Base-by-base conservation (phyloP, 2,888 invertebrate genomes). In the Ornithoptera priamus region DNA sequence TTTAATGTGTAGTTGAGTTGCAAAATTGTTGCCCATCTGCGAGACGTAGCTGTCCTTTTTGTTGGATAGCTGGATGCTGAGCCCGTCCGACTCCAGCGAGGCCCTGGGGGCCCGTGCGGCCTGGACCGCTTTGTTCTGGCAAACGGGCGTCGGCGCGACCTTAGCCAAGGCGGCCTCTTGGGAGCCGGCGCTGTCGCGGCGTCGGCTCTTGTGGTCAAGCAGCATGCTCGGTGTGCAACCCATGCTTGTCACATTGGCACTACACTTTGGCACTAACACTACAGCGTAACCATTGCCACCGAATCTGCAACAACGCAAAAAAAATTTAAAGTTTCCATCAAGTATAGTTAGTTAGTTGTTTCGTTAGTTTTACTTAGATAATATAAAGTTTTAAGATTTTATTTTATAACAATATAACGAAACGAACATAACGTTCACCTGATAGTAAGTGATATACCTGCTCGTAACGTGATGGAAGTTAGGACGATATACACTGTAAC, bases 181-280 rank as follows among this genome's bases (percentile, higher is more conserved):
- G 18, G 93, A 93, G 42, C 92, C 90, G 5, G 85, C 79, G 86
- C 94, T 93, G 86, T 93, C 94, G 73, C 94, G 92, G 59, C 92
- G 88, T 70, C 94, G 93, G 75, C 87, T 91, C 85, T 94, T 93
- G 84, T 94, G 94, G 83, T 94, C 94, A 79, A 94, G 87, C 76
- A 94, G 87, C 88, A 94, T 94, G 82, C 94, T 94, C 77, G 94
- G 94, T 74, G 94, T 94, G 81, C 94, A 94, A 84, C 94, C 94
- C 94, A 94, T 94, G 76, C 72, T 84, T 75, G 39, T 39, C 39
- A 39, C 39, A 39, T 39, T 39, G 39, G 39, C 84, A 88, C 89
- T 90, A 88, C 89, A 90, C 89, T 88, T 85, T 87, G 84, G 81
- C 89, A 90, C 88, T 82, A 58, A 75, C 88, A 89, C 89, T 84